These are phyloP conservation scores for Chunga burmeisteri DNA, from an alignment of 2,113 vertebrate genomes.

Conservation along the genomic window DNA sequence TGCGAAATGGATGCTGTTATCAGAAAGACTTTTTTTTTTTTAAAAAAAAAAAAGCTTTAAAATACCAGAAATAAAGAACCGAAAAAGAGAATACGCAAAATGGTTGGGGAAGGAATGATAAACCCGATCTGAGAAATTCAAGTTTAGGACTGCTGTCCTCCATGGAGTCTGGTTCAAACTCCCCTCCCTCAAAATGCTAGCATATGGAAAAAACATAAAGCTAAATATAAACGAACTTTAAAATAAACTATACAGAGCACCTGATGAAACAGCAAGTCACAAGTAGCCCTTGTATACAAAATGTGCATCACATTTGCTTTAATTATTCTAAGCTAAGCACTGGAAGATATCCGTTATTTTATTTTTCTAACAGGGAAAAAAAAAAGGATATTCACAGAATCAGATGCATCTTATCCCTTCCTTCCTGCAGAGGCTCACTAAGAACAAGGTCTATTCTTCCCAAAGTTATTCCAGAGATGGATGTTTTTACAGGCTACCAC, in stretches of 20 bases:
- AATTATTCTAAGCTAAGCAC: not conserved
- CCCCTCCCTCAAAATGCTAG: not conserved
- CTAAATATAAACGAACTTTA: not conserved
- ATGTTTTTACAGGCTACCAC: slow-evolving; percentile 53
- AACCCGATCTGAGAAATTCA: not conserved
- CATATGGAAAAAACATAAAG: not conserved
- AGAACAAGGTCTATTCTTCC: slow-evolving; percentile 15
- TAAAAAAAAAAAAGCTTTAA: not conserved
- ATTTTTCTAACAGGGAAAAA: not conserved
- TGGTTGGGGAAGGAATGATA: not conserved
- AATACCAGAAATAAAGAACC: not conserved
- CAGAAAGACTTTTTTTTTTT: not conserved
- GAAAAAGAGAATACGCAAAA: not conserved
- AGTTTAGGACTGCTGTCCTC: not conserved
- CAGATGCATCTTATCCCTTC: slow-evolving; percentile 14
- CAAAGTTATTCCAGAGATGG: not conserved
- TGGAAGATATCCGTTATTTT: not conserved
- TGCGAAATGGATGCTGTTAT: not conserved
- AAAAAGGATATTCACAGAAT: not conserved
- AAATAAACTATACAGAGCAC: not conserved
- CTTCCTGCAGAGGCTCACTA: slow-evolving; percentile 23
- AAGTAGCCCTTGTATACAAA: not conserved
- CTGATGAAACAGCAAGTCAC: not conserved
- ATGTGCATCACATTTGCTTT: not conserved
- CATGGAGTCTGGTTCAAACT: not conserved